Evolutionary conservation across 2,113 vertebrate species (phyloP).

Genomic region (Phoenicopterus ruber): DNA sequence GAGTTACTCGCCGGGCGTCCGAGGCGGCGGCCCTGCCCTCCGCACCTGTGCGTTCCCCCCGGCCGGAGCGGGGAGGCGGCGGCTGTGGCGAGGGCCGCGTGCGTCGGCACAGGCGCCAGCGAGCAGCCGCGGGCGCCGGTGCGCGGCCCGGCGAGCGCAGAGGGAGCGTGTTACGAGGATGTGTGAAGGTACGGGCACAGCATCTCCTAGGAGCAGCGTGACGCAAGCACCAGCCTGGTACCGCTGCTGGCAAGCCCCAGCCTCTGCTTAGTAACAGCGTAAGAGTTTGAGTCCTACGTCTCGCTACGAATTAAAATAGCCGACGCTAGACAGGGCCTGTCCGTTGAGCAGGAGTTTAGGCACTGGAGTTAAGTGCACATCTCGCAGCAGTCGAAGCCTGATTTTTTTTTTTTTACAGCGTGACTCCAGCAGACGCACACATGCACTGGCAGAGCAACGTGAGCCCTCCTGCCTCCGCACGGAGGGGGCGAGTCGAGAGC

Average conservation of each 20-base stretch:
- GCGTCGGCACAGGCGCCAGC: not conserved
- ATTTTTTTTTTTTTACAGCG: not conserved
- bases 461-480: not conserved
- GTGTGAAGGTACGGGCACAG: not conserved
- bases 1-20: not conserved
- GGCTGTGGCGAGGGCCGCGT: not conserved
- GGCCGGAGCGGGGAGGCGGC: not conserved
- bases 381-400: not conserved
- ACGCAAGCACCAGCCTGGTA: not conserved
- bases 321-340: not conserved
- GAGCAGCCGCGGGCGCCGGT: not conserved
- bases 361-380: fast-evolving
- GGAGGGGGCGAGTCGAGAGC: fast-evolving
- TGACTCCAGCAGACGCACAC: not conserved
- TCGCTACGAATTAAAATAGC: fast-evolving
- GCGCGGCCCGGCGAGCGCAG: not conserved
- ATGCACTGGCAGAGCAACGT: fast-evolving
- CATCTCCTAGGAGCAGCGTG: not conserved
- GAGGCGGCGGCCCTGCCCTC: too few relatives aligned
- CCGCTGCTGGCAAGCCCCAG: not conserved
- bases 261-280: not conserved
- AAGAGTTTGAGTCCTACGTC: not conserved
- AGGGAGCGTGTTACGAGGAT: not conserved
- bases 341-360: not conserved
- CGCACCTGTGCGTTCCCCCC: not conserved